Evolutionary conservation across 2,113 vertebrate genomes (phyloP).

Genomic region (Synchiropus splendidus): DNA sequence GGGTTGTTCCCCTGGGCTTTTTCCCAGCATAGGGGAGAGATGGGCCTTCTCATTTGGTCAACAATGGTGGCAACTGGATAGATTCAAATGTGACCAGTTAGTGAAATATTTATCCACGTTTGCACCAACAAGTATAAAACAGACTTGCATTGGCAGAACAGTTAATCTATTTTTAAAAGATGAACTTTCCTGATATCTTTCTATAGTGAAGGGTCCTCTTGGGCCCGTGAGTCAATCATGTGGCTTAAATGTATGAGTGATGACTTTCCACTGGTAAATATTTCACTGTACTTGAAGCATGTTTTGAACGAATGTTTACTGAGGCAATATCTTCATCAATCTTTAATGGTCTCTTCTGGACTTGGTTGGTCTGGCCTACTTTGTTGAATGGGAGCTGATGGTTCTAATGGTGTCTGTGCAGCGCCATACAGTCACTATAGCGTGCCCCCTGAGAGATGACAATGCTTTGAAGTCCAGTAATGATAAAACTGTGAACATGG

Average conservation of each 20-base stretch:
- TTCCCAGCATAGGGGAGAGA: no score
- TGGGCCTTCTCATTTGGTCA: no score
- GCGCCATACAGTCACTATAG: conserved; percentile 7
- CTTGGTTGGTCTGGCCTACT: conserved; percentile 26
- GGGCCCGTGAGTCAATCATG: conserved; percentile 26
- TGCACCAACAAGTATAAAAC: no score
- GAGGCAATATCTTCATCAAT: conserved; percentile 49
- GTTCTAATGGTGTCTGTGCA: conserved; percentile 9
- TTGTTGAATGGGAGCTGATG: conserved; percentile 31
- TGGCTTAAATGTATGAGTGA: conserved; percentile 14
- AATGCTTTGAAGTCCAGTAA: conserved; percentile 41
- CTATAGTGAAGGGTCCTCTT: background rate
- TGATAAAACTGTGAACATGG: conserved; percentile 12
- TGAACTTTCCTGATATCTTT: background rate
- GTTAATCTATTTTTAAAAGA: no score
- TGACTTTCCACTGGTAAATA: conserved; percentile 48
- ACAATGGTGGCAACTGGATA: no score
- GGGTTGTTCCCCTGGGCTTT: no score
- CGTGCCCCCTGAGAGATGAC: conserved; percentile 18
- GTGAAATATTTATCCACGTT: no score
- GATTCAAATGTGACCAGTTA: conserved; percentile 2
- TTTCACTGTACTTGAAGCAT: conserved; percentile 44
- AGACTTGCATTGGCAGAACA: no score
- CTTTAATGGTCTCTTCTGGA: conserved; percentile 37
- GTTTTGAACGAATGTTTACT: conserved; percentile 46